Evolutionary conservation across 1,140 invertebrate genomes (phyloP).

Genomic region (Prorops nasuta): DNA sequence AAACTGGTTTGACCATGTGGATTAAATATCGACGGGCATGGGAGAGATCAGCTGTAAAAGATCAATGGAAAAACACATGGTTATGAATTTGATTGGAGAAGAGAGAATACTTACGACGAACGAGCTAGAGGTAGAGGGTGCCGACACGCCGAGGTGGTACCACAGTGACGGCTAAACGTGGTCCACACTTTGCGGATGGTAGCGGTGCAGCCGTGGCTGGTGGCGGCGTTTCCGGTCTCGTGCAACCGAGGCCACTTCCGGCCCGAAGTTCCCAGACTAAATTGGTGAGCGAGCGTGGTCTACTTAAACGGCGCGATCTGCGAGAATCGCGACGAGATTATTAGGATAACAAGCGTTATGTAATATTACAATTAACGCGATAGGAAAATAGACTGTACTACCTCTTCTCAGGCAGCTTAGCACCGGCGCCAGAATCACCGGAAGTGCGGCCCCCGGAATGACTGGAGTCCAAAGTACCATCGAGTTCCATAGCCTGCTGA

Average conservation of each 20-base stretch:
- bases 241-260: constrained; percentile 50
- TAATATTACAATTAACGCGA: neutral
- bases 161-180: constrained; percentile 52
- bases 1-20: too few species aligned
- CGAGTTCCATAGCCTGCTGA: constrained; percentile 73
- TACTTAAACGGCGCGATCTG: constrained; percentile 68
- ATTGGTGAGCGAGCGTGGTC: constrained; percentile 81
- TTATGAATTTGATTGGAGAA: too few species aligned
- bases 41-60: too few species aligned
- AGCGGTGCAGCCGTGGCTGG: constrained; percentile 46
- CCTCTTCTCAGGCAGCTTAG: constrained; percentile 79
- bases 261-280: constrained; percentile 79
- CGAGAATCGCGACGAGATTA: neutral
- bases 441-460: constrained; percentile 83
- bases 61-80: too few species aligned
- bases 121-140: constrained; percentile 57
- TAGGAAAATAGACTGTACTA: constrained; percentile 16
- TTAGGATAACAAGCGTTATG: neutral
- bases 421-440: constrained; percentile 75
- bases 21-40: too few species aligned
- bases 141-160: constrained; percentile 54
- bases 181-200: constrained; percentile 51
- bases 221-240: constrained; percentile 55
- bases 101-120: constrained; percentile 17
- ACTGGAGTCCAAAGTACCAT: constrained; percentile 83